Percentiles rank a stretch among this genome's conserved stretches.
Evolutionary conservation across 2,797 vertebrate genomes (phyloP).

Genomic region (Oryzias sinensis): DNA sequence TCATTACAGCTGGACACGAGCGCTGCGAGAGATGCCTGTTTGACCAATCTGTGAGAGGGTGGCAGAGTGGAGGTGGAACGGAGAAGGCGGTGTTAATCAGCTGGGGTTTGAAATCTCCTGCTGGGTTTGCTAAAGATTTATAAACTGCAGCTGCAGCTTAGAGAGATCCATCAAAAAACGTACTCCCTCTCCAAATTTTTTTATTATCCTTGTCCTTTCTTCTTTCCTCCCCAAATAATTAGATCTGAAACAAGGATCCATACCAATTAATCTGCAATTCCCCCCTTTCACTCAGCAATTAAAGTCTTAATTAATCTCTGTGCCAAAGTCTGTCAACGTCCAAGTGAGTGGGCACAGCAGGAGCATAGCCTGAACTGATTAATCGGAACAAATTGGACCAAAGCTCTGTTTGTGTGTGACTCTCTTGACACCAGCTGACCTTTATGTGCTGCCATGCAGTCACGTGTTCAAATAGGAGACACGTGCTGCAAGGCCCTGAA

Average conservation of each 20-base stretch:
- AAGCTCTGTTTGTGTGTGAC: conserved; percentile 35
- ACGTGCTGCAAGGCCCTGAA: conserved; percentile 28
- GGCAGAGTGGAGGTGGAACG: conserved; percentile 23
- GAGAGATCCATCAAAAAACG: conserved; percentile 28
- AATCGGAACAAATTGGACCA: conserved; percentile 37
- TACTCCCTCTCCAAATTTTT: too few relatives aligned
- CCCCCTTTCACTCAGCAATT: conserved; percentile 28
- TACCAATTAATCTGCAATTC: conserved; percentile 50
- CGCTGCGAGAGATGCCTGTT: conserved; percentile 5
- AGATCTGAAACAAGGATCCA: conserved; percentile 10
- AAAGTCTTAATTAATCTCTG: conserved; percentile 52
- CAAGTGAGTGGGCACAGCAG: conserved; percentile 54
- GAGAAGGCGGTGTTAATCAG: conserved; percentile 51
- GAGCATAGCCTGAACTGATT: conserved; percentile 39
- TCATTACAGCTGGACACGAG: conserved; percentile 25
- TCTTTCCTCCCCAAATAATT: conserved; percentile 1
- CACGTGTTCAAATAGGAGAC: conserved; percentile 35
- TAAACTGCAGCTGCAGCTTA: conserved; percentile 42
- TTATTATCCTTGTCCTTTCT: conserved; percentile 4
- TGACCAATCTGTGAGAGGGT: conserved; percentile 13
- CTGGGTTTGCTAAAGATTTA: conserved; percentile 45
- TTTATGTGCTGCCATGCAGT: conserved; percentile 19
- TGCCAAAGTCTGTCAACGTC: conserved; percentile 44
- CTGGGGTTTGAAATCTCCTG: conserved; percentile 57
- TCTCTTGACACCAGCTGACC: conserved; percentile 49